Evolutionary conservation across 2,888 invertebrate species (phyloP).

Genomic region (Rotaria magnacalcarata): DNA sequence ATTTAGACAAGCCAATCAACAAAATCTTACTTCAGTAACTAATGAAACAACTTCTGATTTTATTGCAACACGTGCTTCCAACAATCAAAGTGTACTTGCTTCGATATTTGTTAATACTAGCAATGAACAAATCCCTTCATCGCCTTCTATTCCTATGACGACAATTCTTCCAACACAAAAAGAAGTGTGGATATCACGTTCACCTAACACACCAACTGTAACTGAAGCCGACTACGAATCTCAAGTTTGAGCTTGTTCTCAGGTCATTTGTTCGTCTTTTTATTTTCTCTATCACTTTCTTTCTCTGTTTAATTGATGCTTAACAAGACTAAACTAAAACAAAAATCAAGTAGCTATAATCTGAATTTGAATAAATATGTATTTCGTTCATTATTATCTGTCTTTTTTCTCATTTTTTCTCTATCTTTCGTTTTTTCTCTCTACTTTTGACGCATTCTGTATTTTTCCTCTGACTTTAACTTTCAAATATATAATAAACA

Average conservation of each 20-base stretch:
- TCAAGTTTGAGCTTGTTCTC: slow-evolving; percentile 29
- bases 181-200: slow-evolving; percentile 29
- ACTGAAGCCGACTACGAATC: slow-evolving; percentile 30
- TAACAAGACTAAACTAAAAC: neutral
- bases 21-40: neutral
- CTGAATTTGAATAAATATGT: neutral
- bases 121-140: neutral
- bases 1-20: neutral
- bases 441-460: neutral
- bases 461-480: neutral
- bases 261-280: neutral
- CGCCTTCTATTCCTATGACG: neutral
- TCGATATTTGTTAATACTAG: neutral
- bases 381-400: too few relatives aligned
- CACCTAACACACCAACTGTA: slow-evolving; percentile 4
- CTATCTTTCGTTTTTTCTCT: neutral
- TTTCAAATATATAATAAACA: neutral
- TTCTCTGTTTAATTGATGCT: neutral
- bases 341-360: neutral
- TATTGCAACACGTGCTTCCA: neutral
- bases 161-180: slow-evolving; percentile 17
- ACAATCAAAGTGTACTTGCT: slow-evolving; percentile 1
- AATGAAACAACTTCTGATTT: slow-evolving; percentile 6
- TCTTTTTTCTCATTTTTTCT: neutral
- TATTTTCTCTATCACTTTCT: neutral